Base-by-base conservation (phyloP, 2,888 invertebrate genomes). In the Cheiracanthium punctorium region DNA sequence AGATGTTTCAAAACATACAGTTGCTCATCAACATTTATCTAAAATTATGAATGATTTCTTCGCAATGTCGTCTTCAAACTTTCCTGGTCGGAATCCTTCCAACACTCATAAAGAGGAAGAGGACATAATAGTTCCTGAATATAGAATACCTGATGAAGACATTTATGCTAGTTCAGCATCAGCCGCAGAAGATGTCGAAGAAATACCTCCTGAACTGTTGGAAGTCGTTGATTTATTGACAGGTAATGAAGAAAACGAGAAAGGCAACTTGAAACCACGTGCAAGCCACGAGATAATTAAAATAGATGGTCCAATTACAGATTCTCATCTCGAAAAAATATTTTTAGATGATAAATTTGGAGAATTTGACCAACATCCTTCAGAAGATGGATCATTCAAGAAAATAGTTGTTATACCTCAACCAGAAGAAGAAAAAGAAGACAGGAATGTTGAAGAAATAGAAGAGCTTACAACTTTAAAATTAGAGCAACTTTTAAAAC, bases 1-100 rank as follows among this genome's bases (percentile, higher is more conserved):
- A n/a, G 81, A 77, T 5, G 29, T 64, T 24, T 67, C 80, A 0
- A 87, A 79, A 17, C 24, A 43, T 20, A 74, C 80, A 29, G 29
- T 30, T 17, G 87, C 87, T 7, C 87, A 87, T 30, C 81, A 87
- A 65, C 81, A 87, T 41, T 33, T 87, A 20, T 64, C 80, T 17
- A 87, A 87, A 73, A 29, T 87, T 4, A 80, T 87, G 80, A 81
- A 87, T 33, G 81, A 87, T 30, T 87, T 87, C 20, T 87, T 87
- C 20, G 81, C 81, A 12, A 77, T 80, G 65, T 72, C 87, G 65
- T 69, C 82, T 2, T 17, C 74, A 0, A 75, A 72, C 17, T 0
- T 30, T 0, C n/a, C 71, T 1, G 71, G 32, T 29, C 70, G 28
- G 24, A 41, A 14, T 0, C 37, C 67, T 8, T 28, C 71, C 29